Percentiles rank a stretch among this genome's conserved stretches.
Evolutionary conservation across 2,797 vertebrate genomes (phyloP).

Genomic region (Ara ararauna): DNA sequence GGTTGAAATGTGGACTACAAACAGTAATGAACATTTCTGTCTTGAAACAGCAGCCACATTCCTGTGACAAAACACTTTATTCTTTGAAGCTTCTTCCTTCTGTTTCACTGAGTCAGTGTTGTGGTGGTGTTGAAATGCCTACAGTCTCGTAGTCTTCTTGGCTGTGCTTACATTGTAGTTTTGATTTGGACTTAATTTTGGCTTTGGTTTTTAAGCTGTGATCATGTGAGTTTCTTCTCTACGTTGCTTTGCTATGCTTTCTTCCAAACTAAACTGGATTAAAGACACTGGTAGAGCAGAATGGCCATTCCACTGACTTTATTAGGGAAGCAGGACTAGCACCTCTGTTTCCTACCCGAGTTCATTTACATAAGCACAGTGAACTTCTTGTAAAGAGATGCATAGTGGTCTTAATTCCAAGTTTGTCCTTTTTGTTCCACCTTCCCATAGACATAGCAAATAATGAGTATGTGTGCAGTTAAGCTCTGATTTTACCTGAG

Average conservation of each 20-base stretch:
- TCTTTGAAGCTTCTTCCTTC: neutral
- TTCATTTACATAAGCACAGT: neutral
- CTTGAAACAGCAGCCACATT: neutral
- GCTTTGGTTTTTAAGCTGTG: neutral
- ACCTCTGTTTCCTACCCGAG: neutral
- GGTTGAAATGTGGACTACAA: neutral
- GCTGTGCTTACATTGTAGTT: neutral
- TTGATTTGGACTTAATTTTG: neutral
- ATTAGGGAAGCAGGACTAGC: neutral
- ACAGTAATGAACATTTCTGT: neutral
- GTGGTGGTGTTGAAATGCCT: neutral
- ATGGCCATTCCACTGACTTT: neutral
- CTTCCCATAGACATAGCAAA: neutral
- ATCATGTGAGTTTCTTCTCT: neutral
- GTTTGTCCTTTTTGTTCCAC: neutral
- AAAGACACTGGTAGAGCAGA: neutral
- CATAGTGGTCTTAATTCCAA: neutral
- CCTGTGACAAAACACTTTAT: neutral
- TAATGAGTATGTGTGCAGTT: neutral
- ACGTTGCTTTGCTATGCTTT: neutral
- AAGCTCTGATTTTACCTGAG: neutral
- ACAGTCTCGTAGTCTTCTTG: too few relatives aligned
- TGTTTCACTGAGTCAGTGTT: neutral
- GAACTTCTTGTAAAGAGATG: neutral
- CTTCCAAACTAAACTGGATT: neutral